Evolutionary conservation across 1,140 invertebrate genomes (phyloP), one percentile per base, ranked within the genome.

Genomic region (Brachionus sp.): DNA sequence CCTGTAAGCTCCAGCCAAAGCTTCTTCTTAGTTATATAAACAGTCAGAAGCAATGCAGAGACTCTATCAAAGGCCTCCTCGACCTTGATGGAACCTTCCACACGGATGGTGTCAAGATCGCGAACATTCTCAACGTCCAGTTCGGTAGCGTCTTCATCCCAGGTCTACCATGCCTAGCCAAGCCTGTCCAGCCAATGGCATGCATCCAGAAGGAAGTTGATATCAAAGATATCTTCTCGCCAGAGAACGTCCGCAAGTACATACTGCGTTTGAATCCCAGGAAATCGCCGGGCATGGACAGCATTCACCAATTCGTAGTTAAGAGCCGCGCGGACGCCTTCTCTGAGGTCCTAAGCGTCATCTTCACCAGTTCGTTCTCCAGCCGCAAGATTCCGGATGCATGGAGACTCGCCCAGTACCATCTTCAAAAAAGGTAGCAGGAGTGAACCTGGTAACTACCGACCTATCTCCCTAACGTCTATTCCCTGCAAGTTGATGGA

Each of bases 371-470:
- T 23, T 19, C 29, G 57, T 64, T 13, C 9, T 23, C 57, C 29
- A 16, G 19, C 29, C 9, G 3, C 2, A 33, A 64, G 57, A 33
- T 64, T 23, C 57, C 57, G 29, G 29, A 33, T 33, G 57, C 19
- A 23, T 64, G 57, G 57, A 64, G 57, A 64, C 57, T 23, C 57
- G 57, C 57, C 57, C 19, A 75, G n/a, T n/a, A n/a, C n/a, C n/a
- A n/a, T n/a, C n/a, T n/a, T n/a, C n/a, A n/a, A n/a, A n/a, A n/a
- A n/a, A n/a, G n/a, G n/a, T n/a, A n/a, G n/a, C n/a, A n/a, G n/a
- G n/a, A n/a, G n/a, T n/a, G n/a, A n/a, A n/a, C n/a, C n/a, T n/a
- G n/a, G n/a, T n/a, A n/a, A n/a, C n/a, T n/a, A n/a, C n/a, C n/a
- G n/a, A n/a, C n/a, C n/a, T n/a, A n/a, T n/a, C n/a, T n/a, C n/a